Conservation (phyloP, 2,797 vertebrate genomes). For the Prionace glauca region DNA sequence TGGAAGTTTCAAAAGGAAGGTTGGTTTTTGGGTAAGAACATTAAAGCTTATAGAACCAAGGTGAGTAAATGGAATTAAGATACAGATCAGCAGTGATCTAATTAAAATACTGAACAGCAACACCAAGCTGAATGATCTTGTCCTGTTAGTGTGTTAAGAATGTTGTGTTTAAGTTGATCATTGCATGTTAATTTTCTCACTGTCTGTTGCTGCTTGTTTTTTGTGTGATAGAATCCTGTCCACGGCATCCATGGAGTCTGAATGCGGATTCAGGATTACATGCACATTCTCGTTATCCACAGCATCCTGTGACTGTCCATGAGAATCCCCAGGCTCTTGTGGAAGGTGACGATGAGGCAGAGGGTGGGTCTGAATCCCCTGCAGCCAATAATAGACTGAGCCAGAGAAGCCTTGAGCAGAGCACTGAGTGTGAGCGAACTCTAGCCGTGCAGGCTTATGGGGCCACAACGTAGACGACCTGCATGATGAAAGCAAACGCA, state of each 20-base stretch:
- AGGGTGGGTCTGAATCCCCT: slow-evolving; percentile 45
- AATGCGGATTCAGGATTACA: slow-evolving; percentile 54
- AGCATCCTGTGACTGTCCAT: slow-evolving; percentile 55
- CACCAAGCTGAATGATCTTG: no score
- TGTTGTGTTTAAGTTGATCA: neutral
- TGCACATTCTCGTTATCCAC: slow-evolving; percentile 50
- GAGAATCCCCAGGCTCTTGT: slow-evolving; percentile 50
- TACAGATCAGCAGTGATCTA: neutral
- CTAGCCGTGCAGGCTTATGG: slow-evolving; percentile 58
- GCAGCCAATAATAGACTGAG: slow-evolving; percentile 39
- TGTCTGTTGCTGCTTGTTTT: slow-evolving; percentile 35
- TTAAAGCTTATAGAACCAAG: neutral
- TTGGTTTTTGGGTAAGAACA: neutral
- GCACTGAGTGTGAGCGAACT: slow-evolving; percentile 73
- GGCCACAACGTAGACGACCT: slow-evolving; percentile 65
- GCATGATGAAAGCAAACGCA: neutral
- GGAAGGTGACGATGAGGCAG: slow-evolving; percentile 45
- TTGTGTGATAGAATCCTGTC: slow-evolving; percentile 61
- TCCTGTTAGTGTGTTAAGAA: neutral
- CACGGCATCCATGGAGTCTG: slow-evolving; percentile 66
- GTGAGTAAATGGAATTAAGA: neutral
- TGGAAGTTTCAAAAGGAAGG: neutral
- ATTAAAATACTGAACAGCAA: neutral
- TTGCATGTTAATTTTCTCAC: slow-evolving; percentile 17
- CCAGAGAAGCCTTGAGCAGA: slow-evolving; percentile 54